A percentile compares a stretch with the other conserved stretches of the same genome.
Conservation (phyloP, 2,888 invertebrate genomes). For the Cosmopolites sordidus region DNA sequence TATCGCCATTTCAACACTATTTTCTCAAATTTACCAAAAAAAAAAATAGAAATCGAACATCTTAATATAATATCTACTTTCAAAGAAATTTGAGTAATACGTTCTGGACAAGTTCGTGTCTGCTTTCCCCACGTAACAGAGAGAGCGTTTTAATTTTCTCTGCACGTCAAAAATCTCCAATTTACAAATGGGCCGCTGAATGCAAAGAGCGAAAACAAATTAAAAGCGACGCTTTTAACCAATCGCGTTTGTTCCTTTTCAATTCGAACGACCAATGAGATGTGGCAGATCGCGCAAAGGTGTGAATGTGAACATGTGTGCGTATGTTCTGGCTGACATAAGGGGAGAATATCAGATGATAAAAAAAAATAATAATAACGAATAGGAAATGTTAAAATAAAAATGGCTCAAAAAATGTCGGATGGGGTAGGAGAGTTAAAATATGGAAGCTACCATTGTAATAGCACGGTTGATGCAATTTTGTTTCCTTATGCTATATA, state of each 20-base stretch:
- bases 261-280: conserved; percentile 39
- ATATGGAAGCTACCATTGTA: too few species aligned
- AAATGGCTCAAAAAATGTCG: too few species aligned
- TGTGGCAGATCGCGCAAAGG: conserved; percentile 13
- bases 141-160: conserved; percentile 30
- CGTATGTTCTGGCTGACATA: background rate
- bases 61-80: too few species aligned
- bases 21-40: too few species aligned
- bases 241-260: conserved; percentile 34
- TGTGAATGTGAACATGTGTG: conserved; percentile 19
- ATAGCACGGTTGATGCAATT: too few species aligned
- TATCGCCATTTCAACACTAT: too few species aligned
- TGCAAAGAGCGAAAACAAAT: conserved; percentile 41
- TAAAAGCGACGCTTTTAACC: conserved; percentile 40
- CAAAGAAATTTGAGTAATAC: too few species aligned
- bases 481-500: too few species aligned
- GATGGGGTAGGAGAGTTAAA: too few species aligned
- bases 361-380: conserved; percentile 17
- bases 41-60: too few species aligned
- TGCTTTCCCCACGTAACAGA: conserved; percentile 23
- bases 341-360: conserved; percentile 18
- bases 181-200: conserved; percentile 43
- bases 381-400: too few species aligned
- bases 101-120: conserved; percentile 6
- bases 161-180: conserved; percentile 38